phyloP scores from a whole-genome alignment of 2,888 invertebrate species.

The Achlya flavicornis region DNA sequence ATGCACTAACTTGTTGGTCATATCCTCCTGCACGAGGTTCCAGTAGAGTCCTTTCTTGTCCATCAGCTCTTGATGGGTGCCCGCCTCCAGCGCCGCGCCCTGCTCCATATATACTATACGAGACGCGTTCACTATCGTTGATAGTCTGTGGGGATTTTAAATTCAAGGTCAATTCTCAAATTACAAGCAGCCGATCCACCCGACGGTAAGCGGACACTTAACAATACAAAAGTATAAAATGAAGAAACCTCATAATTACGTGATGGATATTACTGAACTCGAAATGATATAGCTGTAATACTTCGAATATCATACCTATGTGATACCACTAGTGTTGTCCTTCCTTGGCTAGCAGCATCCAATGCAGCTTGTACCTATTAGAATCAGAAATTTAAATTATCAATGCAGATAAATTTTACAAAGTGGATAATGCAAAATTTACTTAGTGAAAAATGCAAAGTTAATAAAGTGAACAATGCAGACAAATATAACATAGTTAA shows the following conservation, averaged over 20 bases:
- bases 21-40: slow-evolving; percentile 86
- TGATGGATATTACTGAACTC: too few species aligned
- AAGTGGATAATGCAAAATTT: too few species aligned
- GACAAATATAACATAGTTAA: too few species aligned
- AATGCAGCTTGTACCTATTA: slow-evolving; percentile 77
- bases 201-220: too few species aligned
- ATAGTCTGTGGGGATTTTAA: slow-evolving; percentile 65
- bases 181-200: too few species aligned
- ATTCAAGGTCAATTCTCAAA: too few species aligned
- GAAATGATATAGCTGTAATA: too few species aligned
- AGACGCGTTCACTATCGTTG: slow-evolving; percentile 87
- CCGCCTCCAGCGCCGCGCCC: slow-evolving; percentile 88
- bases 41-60: slow-evolving; percentile 85
- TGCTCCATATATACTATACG: slow-evolving; percentile 88
- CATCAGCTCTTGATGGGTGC: slow-evolving; percentile 88
- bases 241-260: too few species aligned
- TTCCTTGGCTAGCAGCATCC: slow-evolving; percentile 88
- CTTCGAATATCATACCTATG: slow-evolving; percentile 56
- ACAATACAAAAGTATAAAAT: too few species aligned
- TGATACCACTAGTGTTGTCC: slow-evolving; percentile 90
- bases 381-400: not conserved
- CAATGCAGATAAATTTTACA: too few species aligned
- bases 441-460: too few species aligned
- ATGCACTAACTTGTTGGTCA: slow-evolving; percentile 60
- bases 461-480: too few species aligned